These are phyloP conservation scores for Palythoa grandiflora DNA, from an alignment of 92 coral and sea anemone species.

Conservation along the genomic window DNA sequence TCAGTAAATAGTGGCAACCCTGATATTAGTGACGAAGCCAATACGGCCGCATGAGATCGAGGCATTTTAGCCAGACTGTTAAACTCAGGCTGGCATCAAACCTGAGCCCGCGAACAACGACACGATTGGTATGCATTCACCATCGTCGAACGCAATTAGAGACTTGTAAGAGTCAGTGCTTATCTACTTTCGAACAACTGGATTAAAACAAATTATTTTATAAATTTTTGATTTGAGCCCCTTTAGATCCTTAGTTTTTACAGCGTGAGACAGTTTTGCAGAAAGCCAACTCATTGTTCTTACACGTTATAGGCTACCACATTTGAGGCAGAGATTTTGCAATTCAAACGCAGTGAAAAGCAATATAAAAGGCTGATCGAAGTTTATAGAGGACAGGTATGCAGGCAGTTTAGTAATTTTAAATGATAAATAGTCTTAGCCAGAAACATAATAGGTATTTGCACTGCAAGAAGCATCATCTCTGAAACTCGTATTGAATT, in stretches of 20 bases:
- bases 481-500: background rate
- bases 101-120: no score
- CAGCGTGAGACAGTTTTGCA: background rate
- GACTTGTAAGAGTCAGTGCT: no score
- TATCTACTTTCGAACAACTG: no score
- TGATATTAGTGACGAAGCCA: no score
- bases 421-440: background rate
- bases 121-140: no score
- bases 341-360: conserved; percentile 70
- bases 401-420: conserved; percentile 23
- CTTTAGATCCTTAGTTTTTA: background rate
- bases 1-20: no score
- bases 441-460: background rate
- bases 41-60: no score
- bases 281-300: background rate
- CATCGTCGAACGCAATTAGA: no score
- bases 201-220: background rate
- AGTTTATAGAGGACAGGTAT: conserved; percentile 86
- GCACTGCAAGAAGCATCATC: background rate
- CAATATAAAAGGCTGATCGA: conserved; percentile 73
- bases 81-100: no score
- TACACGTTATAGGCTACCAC: conserved; percentile 68
- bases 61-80: no score
- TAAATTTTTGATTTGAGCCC: background rate
- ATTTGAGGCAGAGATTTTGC: conserved; percentile 77